Base-by-base conservation (phyloP, 2,113 vertebrate species). In the Brienomyrus brachyistius region DNA sequence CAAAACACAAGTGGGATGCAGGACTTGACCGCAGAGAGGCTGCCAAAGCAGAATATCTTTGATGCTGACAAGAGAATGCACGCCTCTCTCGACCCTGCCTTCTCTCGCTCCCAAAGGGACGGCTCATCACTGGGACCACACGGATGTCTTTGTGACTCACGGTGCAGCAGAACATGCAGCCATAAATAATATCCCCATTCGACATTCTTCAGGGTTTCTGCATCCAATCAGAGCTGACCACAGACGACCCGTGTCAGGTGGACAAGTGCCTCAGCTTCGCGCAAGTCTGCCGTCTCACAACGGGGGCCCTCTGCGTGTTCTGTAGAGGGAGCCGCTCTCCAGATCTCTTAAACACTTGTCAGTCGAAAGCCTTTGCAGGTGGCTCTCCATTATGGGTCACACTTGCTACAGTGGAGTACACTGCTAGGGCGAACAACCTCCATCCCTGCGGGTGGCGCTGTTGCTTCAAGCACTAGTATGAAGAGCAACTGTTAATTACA, bases 1-100 rank as follows among this genome's bases (percentile, higher is more conserved):
- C n/a, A 51, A 47, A 50, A 52, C 27, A 54, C 48, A 15, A 31
- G 50, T 31, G 85, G 23, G 45, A 56, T 19, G 35, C 45, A 13
- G 45, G 45, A 54, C 27, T 15, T 87, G 51, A 35, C 27, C n/a
- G 31, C 48, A 50, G 23, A 13, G 84, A 86, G 77, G 47, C 85
- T 87, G 50, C 51, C 48, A n/a, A 56, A 17, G 31, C 31, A 5
- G 52, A 9, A 87, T 19, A 87, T 40, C 51, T 51, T 87, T 87
- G 50, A 87, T 54, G 51, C 48, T 56, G 85, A 87, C 85, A 87
- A 40, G 85, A 56, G 31, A 87, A 56, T 43, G n/a, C 52, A 56
- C n/a, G 51, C 85, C 47, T 35, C 85, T 87, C 85, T 87, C 51
- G 17, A 35, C 27, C 85, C 85, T 11, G 15, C 54, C 48, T 27